Conservation (phyloP, 2,113 vertebrate species). For the Lota lota region DNA sequence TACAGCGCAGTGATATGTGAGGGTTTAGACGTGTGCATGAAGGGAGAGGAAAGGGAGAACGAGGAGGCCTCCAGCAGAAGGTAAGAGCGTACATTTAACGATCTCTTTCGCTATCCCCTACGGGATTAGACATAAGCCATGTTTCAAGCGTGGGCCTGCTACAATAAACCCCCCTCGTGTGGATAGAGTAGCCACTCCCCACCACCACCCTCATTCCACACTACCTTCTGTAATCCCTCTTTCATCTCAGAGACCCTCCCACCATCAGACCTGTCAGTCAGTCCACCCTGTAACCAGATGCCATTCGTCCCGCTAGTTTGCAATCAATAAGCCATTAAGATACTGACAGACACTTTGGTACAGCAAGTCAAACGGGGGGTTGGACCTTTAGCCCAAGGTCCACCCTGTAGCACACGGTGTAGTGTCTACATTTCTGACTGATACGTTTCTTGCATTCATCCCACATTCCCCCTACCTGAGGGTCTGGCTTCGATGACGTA, state of each 20-base stretch:
- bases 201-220: too few species aligned
- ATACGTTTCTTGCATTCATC: too few species aligned
- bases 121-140: slow-evolving; percentile 13
- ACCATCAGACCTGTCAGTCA: slow-evolving; percentile 29
- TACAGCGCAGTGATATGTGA: neutral
- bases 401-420: too few species aligned
- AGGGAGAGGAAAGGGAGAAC: too few species aligned
- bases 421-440: too few species aligned
- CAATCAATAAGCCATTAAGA: slow-evolving; percentile 63
- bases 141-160: slow-evolving; percentile 47
- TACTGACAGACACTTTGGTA: slow-evolving; percentile 7
- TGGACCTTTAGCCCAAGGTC: too few species aligned
- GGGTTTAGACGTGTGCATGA: too few species aligned
- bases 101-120: too few species aligned
- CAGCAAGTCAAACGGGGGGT: neutral
- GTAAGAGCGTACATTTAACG: too few species aligned
- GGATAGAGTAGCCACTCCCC: too few species aligned
- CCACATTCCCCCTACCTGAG: slow-evolving; percentile 76
- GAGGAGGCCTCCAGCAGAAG: too few species aligned
- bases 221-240: too few species aligned
- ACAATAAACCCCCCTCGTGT: neutral
- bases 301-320: slow-evolving; percentile 31
- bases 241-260: neutral
- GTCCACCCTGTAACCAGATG: slow-evolving; percentile 49
- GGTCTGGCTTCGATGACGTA: slow-evolving; percentile 95